Conservation (phyloP, 2,113 vertebrate genomes). For the Oryzias javanicus region DNA sequence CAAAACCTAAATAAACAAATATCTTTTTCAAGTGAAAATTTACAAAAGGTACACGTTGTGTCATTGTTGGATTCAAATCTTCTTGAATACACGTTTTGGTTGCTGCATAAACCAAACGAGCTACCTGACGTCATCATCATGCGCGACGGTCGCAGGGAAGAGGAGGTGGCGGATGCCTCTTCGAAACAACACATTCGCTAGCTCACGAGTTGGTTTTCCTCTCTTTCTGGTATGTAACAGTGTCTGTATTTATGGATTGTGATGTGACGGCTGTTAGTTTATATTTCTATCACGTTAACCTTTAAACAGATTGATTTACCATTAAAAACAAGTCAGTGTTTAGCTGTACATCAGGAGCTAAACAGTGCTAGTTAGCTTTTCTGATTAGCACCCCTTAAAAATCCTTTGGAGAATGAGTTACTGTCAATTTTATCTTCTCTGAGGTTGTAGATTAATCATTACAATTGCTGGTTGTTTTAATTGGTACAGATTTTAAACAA, state of each 20-base stretch:
- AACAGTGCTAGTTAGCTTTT: slow-evolving; percentile 34
- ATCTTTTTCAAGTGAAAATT: too few species aligned
- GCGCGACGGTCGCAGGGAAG: slow-evolving; percentile 37
- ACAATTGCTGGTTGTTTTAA: neutral
- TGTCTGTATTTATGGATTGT: neutral
- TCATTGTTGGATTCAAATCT: too few species aligned
- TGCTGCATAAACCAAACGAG: too few species aligned
- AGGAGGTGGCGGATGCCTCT: slow-evolving; percentile 57
- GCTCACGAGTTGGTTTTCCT: slow-evolving; percentile 18
- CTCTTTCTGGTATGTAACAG: slow-evolving; percentile 45
- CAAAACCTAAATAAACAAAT: too few species aligned
- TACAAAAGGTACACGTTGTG: too few species aligned
- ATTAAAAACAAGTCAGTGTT: neutral
- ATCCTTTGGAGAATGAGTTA: neutral
- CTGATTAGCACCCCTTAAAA: neutral
- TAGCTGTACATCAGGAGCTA: slow-evolving; percentile 16
- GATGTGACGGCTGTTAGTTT: too few species aligned
- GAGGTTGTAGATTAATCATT: neutral
- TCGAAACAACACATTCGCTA: slow-evolving; percentile 36
- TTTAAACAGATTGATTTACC: too few species aligned
- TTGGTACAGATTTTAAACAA: too few species aligned
- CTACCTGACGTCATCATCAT: slow-evolving; percentile 40
- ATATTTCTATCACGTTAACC: too few species aligned
- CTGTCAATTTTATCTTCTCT: neutral
- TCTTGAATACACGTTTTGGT: too few species aligned